Base-by-base conservation (phyloP, 2,113 vertebrate species). In the Bos javanicus region DNA sequence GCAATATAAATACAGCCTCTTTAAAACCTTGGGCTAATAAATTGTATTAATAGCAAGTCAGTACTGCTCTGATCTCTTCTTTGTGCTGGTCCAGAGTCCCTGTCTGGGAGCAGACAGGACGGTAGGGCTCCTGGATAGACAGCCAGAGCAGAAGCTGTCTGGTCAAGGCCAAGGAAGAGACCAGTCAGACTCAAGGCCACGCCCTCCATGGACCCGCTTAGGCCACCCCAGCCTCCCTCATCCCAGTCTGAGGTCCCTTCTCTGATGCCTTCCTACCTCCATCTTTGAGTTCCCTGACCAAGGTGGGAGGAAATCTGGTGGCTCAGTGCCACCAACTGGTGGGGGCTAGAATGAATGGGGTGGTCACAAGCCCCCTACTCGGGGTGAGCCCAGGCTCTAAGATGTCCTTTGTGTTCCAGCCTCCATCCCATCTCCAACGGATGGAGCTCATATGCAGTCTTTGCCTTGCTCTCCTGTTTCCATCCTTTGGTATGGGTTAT, bases 21-120 rank as follows among this genome's bases (percentile, higher is more conserved):
- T 78, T 26, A 96, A 97, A 98, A 90, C 5, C 59, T 21, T 91
- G 64, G 48, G 13, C 62, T 87, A 39, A 80, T n/a, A 96, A 97
- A 94, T 2, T 19, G 26, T 43, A 5, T 3, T 67, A 92, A 33
- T 82, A 97, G 46, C 36, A 86, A n/a, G 25, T n/a, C n/a, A 71
- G 71, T 84, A 95, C 21, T 93, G 74, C 46, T 60, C 50, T 78
- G 81, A 57, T 21, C 23, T 54, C 39, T 64, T 97, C 46, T 74
- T 76, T 74, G 36, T 1, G 54, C 74, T 94, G 0, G 90, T 76
- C 39, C 28, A 54, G 54, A 54, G 74, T 23, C 50, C 50, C 43
- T 67, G 15, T 60, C 92, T 59, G 67, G 90, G 30, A 67, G 23
- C 48, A 90, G 46, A 62, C 9, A 57, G 74, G 57, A 67, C 0